Conservation (phyloP, 2,113 vertebrate species). For the Platycercus adscitus region DNA sequence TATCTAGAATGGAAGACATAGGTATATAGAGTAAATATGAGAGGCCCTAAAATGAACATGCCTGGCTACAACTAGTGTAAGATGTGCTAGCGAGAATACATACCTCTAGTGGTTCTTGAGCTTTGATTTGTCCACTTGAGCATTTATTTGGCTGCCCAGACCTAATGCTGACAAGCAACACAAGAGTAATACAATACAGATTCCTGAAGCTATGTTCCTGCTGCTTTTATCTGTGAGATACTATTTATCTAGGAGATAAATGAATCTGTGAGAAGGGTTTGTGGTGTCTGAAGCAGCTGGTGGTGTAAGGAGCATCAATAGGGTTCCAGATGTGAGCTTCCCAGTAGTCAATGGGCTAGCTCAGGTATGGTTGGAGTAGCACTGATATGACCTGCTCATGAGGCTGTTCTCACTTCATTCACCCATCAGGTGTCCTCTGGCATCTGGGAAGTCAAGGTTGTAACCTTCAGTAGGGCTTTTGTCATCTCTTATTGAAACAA, state of each 20-base stretch:
- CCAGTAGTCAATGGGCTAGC: not conserved
- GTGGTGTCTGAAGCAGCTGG: not conserved
- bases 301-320: not conserved
- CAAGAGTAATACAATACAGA: not conserved
- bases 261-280: accelerated
- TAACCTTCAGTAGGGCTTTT: not conserved
- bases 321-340: not conserved
- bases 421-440: not conserved
- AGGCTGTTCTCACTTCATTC: not conserved
- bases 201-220: not conserved
- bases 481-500: not conserved
- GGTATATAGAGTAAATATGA: not conserved
- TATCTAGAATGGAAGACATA: not conserved
- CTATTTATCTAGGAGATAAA: not conserved
- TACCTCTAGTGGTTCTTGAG: not conserved
- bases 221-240: no score
- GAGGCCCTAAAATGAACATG: not conserved
- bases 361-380: not conserved
- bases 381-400: not conserved
- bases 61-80: not conserved
- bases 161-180: not conserved
- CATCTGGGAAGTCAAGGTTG: not conserved
- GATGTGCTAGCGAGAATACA: not conserved
- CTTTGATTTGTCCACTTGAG: not conserved
- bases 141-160: not conserved